Evolutionary conservation across 2,888 invertebrate species (phyloP).

Genomic region (Exocentrus adspersus): DNA sequence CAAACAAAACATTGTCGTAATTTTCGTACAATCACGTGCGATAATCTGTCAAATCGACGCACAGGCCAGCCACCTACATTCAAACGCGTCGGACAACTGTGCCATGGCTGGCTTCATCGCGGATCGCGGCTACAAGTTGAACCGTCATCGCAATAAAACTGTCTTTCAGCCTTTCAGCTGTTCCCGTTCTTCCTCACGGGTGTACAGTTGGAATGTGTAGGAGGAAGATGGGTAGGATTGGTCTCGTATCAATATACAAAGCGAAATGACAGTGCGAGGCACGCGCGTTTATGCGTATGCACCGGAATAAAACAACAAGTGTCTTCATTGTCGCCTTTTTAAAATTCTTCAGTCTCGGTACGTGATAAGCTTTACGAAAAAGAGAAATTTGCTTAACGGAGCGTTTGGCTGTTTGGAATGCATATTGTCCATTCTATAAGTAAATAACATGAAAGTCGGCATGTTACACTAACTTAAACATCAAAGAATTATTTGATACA

Average conservation of each 20-base stretch:
- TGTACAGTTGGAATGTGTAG: constrained; percentile 12
- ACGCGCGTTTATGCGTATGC: constrained; percentile 39
- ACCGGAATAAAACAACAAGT: constrained; percentile 26
- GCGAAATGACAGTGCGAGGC: constrained; percentile 29
- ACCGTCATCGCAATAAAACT: constrained; percentile 47
- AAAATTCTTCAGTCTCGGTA: constrained; percentile 7
- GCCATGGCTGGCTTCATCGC: constrained; percentile 36
- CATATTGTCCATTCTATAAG: not conserved
- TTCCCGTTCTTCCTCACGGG: constrained; percentile 31
- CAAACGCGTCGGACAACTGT: constrained; percentile 52
- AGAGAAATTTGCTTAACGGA: constrained; percentile 26
- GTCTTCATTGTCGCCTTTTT: constrained; percentile 29
- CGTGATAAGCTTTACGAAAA: constrained; percentile 24
- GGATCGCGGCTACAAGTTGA: constrained; percentile 37
- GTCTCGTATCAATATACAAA: constrained; percentile 25
- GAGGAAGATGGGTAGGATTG: constrained; percentile 29
- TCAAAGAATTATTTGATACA: too few relatives aligned
- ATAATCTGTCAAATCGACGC: constrained; percentile 36
- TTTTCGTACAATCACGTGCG: constrained; percentile 25
- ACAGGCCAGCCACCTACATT: constrained; percentile 48
- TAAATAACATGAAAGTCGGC: not conserved
- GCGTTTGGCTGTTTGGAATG: constrained; percentile 6
- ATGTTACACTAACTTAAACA: not conserved
- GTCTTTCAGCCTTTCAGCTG: constrained; percentile 52
- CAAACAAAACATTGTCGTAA: constrained; percentile 18